Conservation (phyloP, 2,888 invertebrate genomes). For the Andrena camellia region DNA sequence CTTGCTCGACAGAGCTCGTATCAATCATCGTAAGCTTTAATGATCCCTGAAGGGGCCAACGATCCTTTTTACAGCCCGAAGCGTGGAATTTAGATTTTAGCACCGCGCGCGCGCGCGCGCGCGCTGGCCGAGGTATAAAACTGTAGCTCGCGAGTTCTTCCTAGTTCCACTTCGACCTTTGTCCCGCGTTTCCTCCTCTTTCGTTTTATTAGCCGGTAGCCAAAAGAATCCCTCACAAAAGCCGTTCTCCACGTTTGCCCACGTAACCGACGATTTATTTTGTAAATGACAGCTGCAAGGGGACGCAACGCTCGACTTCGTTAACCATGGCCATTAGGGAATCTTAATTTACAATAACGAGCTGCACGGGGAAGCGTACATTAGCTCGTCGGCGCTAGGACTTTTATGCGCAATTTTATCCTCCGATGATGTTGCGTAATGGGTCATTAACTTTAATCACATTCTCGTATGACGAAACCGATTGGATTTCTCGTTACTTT, state of each 20-base stretch:
- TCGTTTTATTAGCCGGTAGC: background rate
- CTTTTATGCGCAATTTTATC: constrained; percentile 7
- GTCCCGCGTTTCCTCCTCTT: background rate
- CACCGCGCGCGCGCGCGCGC: background rate
- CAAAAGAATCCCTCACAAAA: background rate
- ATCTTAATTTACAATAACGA: constrained; percentile 33
- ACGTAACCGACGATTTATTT: background rate
- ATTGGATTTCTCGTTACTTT: constrained; percentile 3
- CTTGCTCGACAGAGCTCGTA: constrained; percentile 6
- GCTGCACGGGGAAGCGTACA: background rate
- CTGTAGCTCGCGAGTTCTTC: background rate
- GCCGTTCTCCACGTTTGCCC: background rate
- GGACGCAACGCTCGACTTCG: background rate
- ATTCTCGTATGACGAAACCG: constrained; percentile 1
- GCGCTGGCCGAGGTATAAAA: constrained; percentile 1
- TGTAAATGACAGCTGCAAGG: background rate
- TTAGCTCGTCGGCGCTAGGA: background rate
- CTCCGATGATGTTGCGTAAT: constrained; percentile 22
- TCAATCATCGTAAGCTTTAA: constrained; percentile 21
- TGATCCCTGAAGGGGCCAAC: background rate
- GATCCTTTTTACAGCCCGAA: constrained; percentile 4
- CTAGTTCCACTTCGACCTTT: background rate
- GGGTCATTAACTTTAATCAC: constrained; percentile 39
- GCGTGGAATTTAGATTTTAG: constrained; percentile 3
- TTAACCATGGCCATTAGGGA: constrained; percentile 21